A percentile compares a stretch with the other conserved stretches of the same genome.
Conservation (phyloP, 2,888 invertebrate genomes). For the Argyra leucocephala region DNA sequence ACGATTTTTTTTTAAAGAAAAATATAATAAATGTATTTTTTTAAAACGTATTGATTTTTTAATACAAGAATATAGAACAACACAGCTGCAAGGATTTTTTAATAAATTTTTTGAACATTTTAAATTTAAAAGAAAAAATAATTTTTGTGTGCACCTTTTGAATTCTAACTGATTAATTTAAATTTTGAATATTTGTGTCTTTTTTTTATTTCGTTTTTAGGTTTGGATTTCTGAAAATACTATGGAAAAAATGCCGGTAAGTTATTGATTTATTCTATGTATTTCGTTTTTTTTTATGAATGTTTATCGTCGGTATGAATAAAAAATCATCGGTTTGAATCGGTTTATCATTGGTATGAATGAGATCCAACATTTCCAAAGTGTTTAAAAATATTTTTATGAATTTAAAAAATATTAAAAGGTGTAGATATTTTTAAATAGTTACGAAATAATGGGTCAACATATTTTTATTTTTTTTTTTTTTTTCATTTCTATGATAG, state of each 20-base stretch:
- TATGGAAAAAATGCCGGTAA: constrained; percentile 73
- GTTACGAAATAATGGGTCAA: no score
- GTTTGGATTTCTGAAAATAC: constrained; percentile 66
- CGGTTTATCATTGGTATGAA: no score
- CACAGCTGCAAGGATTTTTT: constrained; percentile 29
- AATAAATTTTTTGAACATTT: constrained; percentile 8
- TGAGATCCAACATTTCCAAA: no score
- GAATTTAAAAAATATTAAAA: no score
- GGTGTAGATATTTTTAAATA: no score
- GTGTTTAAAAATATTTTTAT: no score
- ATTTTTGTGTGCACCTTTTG: constrained; percentile 1
- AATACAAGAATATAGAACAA: constrained; percentile 19
- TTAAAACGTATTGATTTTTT: neutral
- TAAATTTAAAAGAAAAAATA: neutral
- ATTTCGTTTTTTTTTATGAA: no score
- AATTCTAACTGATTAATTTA: no score
- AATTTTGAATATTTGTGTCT: constrained; percentile 8
- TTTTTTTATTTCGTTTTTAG: constrained; percentile 44
- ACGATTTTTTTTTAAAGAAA: constrained; percentile 42
- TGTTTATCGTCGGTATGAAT: no score
- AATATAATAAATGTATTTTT: neutral
- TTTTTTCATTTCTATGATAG: no score
- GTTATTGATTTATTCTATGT: constrained; percentile 43
- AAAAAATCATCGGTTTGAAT: no score
- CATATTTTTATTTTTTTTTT: no score